A percentile compares a stretch with the other conserved stretches of the same genome.
Conservation (phyloP, 1,140 invertebrate genomes). For the Lucilia cuprina region DNA sequence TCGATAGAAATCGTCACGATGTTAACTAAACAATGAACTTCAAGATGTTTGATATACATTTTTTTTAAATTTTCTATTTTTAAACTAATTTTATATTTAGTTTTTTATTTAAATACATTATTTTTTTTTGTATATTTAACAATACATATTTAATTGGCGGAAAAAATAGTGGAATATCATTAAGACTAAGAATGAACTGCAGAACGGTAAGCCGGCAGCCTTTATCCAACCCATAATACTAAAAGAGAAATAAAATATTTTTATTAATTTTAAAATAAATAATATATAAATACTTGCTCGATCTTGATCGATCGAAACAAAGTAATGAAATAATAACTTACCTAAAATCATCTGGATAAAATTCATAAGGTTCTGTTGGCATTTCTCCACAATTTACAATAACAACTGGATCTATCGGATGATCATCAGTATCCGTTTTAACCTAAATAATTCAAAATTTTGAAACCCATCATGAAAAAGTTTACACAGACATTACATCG, state of each 20-base stretch:
- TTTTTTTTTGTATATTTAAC: conserved; percentile 40
- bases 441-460: conserved; percentile 62
- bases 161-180: conserved; percentile 81
- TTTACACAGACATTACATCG: neutral
- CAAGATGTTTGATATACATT: neutral
- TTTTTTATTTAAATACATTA: conserved; percentile 26
- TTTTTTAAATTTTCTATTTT: neutral
- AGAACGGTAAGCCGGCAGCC: conserved; percentile 75
- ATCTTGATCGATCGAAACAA: too few relatives aligned
- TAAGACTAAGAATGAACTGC: conserved; percentile 77
- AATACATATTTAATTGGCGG: conserved; percentile 67
- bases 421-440: conserved; percentile 77
- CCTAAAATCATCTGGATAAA: conserved; percentile 74
- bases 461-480: neutral
- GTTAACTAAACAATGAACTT: neutral
- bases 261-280: neutral
- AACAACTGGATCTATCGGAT: conserved; percentile 71
- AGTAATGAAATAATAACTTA: conserved; percentile 46
- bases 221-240: conserved; percentile 77
- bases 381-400: conserved; percentile 73
- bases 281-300: neutral
- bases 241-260: conserved; percentile 56
- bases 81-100: conserved; percentile 30
- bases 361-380: conserved; percentile 68
- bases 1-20: neutral